A percentile compares a stretch with the other conserved stretches of the same genome.
Evolutionary conservation across 2,888 invertebrate species (phyloP).

Genomic region (Drosophila subquinaria): DNA sequence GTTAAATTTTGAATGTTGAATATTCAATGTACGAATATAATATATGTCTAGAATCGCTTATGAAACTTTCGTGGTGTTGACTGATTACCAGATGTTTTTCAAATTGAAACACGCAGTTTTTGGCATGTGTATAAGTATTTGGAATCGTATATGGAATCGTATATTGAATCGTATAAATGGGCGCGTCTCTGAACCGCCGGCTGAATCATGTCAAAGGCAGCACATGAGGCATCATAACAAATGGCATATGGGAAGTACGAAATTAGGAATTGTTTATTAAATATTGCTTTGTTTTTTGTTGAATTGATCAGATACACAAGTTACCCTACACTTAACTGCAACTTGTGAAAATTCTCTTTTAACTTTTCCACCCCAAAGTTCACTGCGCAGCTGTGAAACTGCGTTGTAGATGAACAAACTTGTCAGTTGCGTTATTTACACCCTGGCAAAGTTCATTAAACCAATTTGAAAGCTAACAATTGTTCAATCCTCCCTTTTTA

Average conservation of each 20-base stretch:
- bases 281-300: not conserved
- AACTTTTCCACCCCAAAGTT: slow-evolving; percentile 47
- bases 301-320: not conserved
- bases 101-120: slow-evolving; percentile 41
- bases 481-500: slow-evolving; percentile 46
- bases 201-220: slow-evolving; percentile 26
- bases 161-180: slow-evolving; percentile 12
- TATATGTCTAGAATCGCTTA: not conserved
- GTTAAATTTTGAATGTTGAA: not conserved
- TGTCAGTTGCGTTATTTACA: slow-evolving; percentile 10
- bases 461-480: slow-evolving; percentile 67
- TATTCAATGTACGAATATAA: not conserved
- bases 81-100: slow-evolving; percentile 71
- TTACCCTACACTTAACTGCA: not conserved
- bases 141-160: slow-evolving; percentile 1
- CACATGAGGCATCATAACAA: slow-evolving; percentile 19
- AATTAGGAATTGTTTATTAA: slow-evolving; percentile 2
- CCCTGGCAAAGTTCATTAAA: slow-evolving; percentile 48
- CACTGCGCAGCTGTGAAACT: slow-evolving; percentile 54
- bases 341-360: slow-evolving; percentile 1
- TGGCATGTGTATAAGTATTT: slow-evolving; percentile 3
- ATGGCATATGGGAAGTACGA: not conserved
- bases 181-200: slow-evolving; percentile 17
- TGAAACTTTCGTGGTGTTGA: slow-evolving; percentile 40
- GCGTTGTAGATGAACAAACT: slow-evolving; percentile 25